phyloP scores from a whole-genome alignment of 2,797 vertebrate species.

The Sebastes matsubarae region DNA sequence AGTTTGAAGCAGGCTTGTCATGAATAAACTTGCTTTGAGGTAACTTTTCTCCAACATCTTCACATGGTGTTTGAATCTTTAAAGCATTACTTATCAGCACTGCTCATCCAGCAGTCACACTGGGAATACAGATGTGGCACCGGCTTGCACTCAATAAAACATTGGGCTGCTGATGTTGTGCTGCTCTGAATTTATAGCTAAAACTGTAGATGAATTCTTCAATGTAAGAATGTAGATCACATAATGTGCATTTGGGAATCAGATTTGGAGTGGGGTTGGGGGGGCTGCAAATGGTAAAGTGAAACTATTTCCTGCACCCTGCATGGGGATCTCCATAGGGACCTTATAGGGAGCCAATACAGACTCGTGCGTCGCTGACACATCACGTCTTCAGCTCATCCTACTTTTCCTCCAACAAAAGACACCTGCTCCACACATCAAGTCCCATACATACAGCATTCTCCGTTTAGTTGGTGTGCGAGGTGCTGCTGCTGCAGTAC shows the following conservation, averaged over 20 bases:
- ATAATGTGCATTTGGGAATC: neutral
- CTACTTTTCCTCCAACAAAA: neutral
- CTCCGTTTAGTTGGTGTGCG: neutral
- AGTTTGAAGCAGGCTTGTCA: neutral
- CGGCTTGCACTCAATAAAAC: neutral
- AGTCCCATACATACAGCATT: neutral
- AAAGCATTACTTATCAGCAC: conserved; percentile 10
- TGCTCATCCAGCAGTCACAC: neutral
- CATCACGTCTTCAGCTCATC: neutral
- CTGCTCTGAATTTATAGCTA: neutral
- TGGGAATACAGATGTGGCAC: conserved; percentile 35
- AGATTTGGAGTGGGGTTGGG: too few species aligned
- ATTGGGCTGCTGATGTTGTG: neutral
- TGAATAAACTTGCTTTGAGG: conserved; percentile 7
- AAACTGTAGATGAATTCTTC: neutral
- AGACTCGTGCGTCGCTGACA: neutral
- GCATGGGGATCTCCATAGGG: neutral
- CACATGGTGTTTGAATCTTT: conserved; percentile 4
- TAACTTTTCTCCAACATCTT: conserved; percentile 23
- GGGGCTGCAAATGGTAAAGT: neutral
- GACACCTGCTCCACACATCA: neutral
- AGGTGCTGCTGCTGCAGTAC: conserved; percentile 71
- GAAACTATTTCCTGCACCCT: neutral
- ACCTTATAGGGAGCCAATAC: neutral
- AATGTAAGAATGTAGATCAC: neutral